Percentiles rank a stretch among this genome's conserved stretches.
Evolutionary conservation across 1,140 invertebrate species (phyloP).

Genomic region (Archivesica marissinica): DNA sequence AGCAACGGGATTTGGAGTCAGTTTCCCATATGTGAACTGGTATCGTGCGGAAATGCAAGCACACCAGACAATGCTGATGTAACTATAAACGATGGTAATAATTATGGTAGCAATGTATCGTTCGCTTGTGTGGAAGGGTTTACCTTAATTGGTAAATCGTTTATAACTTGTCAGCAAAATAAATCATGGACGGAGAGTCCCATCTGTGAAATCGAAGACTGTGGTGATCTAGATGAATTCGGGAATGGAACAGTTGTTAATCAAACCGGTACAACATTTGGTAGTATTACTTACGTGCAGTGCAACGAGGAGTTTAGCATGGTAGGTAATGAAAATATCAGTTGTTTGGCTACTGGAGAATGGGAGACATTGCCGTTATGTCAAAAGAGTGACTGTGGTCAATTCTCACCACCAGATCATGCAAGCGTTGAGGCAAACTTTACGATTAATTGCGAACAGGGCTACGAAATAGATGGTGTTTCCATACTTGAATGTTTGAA

Average conservation of each 20-base stretch:
- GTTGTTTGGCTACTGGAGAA: not conserved
- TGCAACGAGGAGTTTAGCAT: not conserved
- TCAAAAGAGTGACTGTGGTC: not conserved
- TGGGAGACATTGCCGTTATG: not conserved
- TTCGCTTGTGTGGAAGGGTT: not conserved
- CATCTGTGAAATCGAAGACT: not conserved
- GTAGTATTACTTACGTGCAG: not conserved
- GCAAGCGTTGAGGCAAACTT: not conserved
- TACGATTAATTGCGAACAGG: not conserved
- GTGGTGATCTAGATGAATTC: not conserved
- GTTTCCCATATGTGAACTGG: not conserved
- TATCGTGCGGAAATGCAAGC: not conserved
- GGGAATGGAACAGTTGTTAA: not conserved
- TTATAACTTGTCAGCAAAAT: not conserved
- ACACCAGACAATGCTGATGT: not conserved
- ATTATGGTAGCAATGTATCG: too few relatives aligned
- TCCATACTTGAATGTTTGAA: not conserved
- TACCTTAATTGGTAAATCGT: not conserved
- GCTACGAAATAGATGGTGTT: not conserved
- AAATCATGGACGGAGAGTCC: not conserved
- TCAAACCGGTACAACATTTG: not conserved
- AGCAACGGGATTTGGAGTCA: not conserved
- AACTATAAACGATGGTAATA: too few relatives aligned
- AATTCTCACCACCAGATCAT: not conserved
- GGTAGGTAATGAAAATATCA: not conserved